Base-by-base conservation (phyloP, 2,888 invertebrate species). In the Deladenus siricidicola region DNA sequence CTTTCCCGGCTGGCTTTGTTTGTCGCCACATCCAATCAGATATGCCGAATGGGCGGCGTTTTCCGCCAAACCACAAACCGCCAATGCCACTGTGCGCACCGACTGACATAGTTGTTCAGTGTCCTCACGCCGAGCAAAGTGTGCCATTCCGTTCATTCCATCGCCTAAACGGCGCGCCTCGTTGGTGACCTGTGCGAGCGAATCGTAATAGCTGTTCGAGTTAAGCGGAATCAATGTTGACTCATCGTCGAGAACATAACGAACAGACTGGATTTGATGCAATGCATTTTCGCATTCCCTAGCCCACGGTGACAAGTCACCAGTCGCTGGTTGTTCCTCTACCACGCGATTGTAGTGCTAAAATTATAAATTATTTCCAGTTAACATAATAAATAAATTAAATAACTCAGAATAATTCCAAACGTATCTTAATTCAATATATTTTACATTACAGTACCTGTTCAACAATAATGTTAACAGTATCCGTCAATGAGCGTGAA, bases 211-310 rank as follows among this genome's bases (percentile, higher is more conserved):
- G 0, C 89, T 87, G 58, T 86, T 85, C 69, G 90, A 90, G 72
- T 85, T 88, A 70, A 93, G 85, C 0, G 93, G 90, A 80, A 93
- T 48, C 10, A 57, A 24, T 6, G 89, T 51, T 52, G 85, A 85
- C 21, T 92, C 90, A 78, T 88, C 86, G 70, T 88, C 87, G 52
- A 96, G 83, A 64, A 92, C 83, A 1, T 88, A 87, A 23, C 87
- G 85, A 80, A 89, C 86, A 59, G 89, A 87, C 80, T 82, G 88
- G 62, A 96, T 91, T 80, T 89, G 89, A 66, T 93, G 84, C 56
- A 94, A 87, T 0, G 94, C 93, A 70, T 89, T 92, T 79, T 90
- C 91, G 81, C 96, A 96, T 79, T 96, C 94, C 80, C 89, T 90
- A 82, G 93, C 92, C 0, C 94, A 92, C 0, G 94, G 93, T 0